phyloP scores from a whole-genome alignment of 2,797 vertebrate species.

The Oophaga sylvatica region DNA sequence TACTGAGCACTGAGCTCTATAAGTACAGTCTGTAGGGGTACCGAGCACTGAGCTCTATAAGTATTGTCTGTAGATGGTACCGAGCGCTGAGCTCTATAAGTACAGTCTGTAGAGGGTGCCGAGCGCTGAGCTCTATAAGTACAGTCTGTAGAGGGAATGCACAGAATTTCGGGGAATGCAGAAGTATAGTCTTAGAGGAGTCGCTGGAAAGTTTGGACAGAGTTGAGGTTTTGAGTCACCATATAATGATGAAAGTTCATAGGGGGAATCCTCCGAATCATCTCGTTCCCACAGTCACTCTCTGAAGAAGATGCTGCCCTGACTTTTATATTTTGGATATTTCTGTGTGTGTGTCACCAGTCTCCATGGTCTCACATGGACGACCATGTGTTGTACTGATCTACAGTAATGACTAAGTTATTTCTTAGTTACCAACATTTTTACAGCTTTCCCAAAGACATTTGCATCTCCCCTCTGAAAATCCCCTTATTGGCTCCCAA shows the following conservation, averaged over 20 bases:
- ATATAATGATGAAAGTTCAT: neutral
- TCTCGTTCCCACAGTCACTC: constrained; percentile 10
- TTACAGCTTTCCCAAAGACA: too few species aligned
- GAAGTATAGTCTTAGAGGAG: neutral
- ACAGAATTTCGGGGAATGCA: neutral
- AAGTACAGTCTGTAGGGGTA: too few species aligned
- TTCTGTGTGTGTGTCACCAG: neutral
- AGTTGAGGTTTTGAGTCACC: constrained; percentile 27
- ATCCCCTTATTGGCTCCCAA: too few species aligned
- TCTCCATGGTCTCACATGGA: neutral
- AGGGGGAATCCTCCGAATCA: constrained; percentile 38
- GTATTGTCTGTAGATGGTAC: too few species aligned
- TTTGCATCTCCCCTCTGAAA: too few species aligned
- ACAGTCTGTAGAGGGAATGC: neutral
- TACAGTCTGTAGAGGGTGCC: neutral
- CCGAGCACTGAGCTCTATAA: too few species aligned
- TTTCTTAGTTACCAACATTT: neutral
- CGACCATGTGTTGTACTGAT: neutral
- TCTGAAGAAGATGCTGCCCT: constrained; percentile 24
- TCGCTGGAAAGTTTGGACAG: neutral
- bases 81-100: too few species aligned
- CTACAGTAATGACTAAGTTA: neutral
- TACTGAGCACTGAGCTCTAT: too few species aligned
- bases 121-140: neutral
- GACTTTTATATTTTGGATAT: neutral